Evolutionary conservation across 1,140 invertebrate species (phyloP).

Genomic region (Brachionus calyciflorus): DNA sequence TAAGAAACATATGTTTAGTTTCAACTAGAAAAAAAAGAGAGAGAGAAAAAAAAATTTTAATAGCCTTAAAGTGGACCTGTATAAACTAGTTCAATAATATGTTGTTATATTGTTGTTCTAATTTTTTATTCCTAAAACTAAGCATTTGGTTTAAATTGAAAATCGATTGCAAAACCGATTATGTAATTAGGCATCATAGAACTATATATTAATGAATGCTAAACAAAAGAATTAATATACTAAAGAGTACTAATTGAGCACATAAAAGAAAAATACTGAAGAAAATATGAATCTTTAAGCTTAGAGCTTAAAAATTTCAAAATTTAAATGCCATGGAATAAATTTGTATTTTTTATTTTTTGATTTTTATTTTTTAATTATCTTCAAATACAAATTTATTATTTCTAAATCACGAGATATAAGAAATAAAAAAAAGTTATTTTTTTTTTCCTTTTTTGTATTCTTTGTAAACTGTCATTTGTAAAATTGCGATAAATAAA

Average conservation of each 20-base stretch:
- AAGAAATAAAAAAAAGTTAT: not conserved
- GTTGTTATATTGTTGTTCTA: not conserved
- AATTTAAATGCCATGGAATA: slow-evolving; percentile 14
- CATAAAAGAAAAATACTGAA: not conserved
- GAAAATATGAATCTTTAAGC: not conserved
- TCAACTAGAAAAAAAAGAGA: too few relatives aligned
- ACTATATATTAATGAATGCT: too few relatives aligned
- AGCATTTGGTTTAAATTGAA: not conserved
- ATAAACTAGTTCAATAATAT: not conserved
- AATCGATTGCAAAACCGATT: slow-evolving; percentile 27
- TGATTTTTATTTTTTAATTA: slow-evolving; percentile 32
- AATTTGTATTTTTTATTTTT: slow-evolving; percentile 24
- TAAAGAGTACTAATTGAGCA: not conserved
- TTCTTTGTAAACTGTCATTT: not conserved
- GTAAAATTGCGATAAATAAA: too few relatives aligned
- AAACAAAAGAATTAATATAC: not conserved
- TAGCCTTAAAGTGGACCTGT: too few relatives aligned
- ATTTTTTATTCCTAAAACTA: too few relatives aligned
- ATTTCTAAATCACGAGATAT: too few relatives aligned
- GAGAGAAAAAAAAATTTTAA: too few relatives aligned
- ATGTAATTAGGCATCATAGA: slow-evolving; percentile 5
- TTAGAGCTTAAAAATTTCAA: too few relatives aligned
- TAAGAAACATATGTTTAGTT: too few relatives aligned
- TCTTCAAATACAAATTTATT: slow-evolving; percentile 24
- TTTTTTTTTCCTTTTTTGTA: not conserved